phyloP scores from a whole-genome alignment of 2,888 invertebrate species.

The Maniola hyperantus region DNA sequence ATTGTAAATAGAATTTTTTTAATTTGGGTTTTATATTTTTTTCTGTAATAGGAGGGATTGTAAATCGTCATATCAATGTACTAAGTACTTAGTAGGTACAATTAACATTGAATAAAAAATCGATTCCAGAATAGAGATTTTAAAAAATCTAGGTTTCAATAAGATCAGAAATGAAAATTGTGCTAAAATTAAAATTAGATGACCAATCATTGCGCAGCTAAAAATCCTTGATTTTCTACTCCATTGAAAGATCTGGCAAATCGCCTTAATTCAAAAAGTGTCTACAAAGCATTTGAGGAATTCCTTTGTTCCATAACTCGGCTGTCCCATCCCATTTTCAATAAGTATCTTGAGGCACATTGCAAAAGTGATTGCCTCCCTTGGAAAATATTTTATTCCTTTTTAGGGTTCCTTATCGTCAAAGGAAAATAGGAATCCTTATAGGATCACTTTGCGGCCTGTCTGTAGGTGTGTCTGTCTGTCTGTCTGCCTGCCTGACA shows the following conservation, averaged over 20 bases:
- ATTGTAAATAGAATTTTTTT: too few relatives aligned
- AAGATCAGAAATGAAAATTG: background rate
- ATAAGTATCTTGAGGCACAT: slow-evolving; percentile 23
- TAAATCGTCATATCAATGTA: too few relatives aligned
- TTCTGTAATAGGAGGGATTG: too few relatives aligned
- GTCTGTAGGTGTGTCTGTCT: too few relatives aligned
- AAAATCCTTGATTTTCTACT: slow-evolving; percentile 26
- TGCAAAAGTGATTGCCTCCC: slow-evolving; percentile 19
- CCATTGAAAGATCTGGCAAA: slow-evolving; percentile 39
- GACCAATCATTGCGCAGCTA: slow-evolving; percentile 24
- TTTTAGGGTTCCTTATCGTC: background rate
- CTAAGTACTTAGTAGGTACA: too few relatives aligned
- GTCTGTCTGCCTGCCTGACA: too few relatives aligned
- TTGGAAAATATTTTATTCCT: slow-evolving; percentile 9
- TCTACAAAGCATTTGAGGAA: slow-evolving; percentile 38
- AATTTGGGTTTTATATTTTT: too few relatives aligned
- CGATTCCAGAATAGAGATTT: background rate
- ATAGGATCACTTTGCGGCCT: too few relatives aligned
- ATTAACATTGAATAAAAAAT: too few relatives aligned
- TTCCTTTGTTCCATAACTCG: slow-evolving; percentile 38
- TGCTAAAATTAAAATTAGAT: slow-evolving; percentile 14
- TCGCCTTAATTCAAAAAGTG: slow-evolving; percentile 38
- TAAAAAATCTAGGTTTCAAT: background rate
- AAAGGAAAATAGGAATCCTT: too few relatives aligned
- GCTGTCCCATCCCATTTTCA: slow-evolving; percentile 26